Evolutionary conservation across 2,888 invertebrate species (phyloP), one percentile per base, ranked within the genome.

Genomic region (Brachypterus glaber): DNA sequence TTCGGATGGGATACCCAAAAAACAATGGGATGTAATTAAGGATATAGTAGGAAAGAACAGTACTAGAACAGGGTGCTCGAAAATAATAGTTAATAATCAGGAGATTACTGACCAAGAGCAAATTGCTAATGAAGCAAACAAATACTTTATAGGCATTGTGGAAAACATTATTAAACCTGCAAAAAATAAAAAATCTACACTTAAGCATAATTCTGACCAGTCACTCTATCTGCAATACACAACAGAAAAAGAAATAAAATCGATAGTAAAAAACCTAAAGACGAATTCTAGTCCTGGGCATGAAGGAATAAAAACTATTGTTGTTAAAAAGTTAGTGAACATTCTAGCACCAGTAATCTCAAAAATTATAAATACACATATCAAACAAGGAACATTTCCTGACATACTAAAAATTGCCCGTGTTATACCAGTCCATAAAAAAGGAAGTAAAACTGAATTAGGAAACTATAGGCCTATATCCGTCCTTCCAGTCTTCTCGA

Each of bases 271-370:
- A 11, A 17, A 26, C 17, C 21, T 36, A 13, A 36, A 36, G 30
- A 30, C 17, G n/a, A 30, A 30, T 36, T 26, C 36, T 17, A 18
- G 29, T 27, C 36, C 36, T 12, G 36, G 36, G 29, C 21, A 36
- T 17, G 36, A 36, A 13, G 29, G 15, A 17, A 36, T 36, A 13
- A 36, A 36, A 30, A 12, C 36, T 18, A 12, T 17, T 21, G 14
- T 18, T n/a, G 30, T 36, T 17, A 36, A 36, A 30, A 36, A 36
- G 27, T 17, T 36, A 12, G 14, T 17, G 15, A 13, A 36, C 17
- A 17, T 36, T 16, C 14, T 18, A 18, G 36, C 36, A 9, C 36
- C 30, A 30, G 2, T 30, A 13, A 26, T 36, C 17, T 17, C 30
- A 30, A 18, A 18, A 30, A 36, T 30, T 8, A 36, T 36, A 36